Base-by-base conservation (phyloP, 2,888 invertebrate species). In the Trachelus tabidus region DNA sequence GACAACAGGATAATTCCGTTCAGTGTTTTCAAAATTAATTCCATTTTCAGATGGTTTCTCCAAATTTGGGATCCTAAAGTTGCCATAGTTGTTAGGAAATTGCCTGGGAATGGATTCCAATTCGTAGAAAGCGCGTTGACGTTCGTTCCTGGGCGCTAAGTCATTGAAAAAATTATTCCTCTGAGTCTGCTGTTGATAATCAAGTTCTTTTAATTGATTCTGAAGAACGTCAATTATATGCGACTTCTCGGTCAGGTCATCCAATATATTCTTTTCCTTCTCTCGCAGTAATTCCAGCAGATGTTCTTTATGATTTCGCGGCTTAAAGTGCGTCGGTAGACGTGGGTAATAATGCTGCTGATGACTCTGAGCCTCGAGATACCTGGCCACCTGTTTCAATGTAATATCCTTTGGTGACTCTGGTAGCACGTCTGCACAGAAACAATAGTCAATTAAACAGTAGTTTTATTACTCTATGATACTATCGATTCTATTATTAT, bases 331-430 rank as follows among this genome's bases (percentile, higher is more conserved):
- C 3, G 81, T 77, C 0, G 79, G 34, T 9, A 81, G 69, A 40
- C 79, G 79, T 23, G 77, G 34, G 0, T 81, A 83, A 12, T 74
- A 76, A 12, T 12, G 34, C 34, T 80, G 79, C 12, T 77, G 79
- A n/a, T 82, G 83, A 12, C 78, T 81, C 68, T 85, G 83, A 4
- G 84, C 76, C 73, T 89, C 86, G 40, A 90, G 77, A 68, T 86
- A 86, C 30, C 86, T 84, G n/a, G 85, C 83, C 35, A 91, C 40
- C 33, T 88, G 84, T 75, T 88, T 85, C 30, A 90, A 77, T 12
- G 79, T 83, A 12, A 85, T 79, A 75, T 86, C 84, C 40, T 87
- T 83, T 74, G 86, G 76, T n/a, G 83, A 80, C 34, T 87, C 87
- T 15, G 87, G 83, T 69, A 85, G 82, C 69, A 84, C 86, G 85